A percentile compares a stretch with the other conserved stretches of the same genome.
Conservation (phyloP, 1,140 invertebrate genomes). For the Scaptomyza montana region DNA sequence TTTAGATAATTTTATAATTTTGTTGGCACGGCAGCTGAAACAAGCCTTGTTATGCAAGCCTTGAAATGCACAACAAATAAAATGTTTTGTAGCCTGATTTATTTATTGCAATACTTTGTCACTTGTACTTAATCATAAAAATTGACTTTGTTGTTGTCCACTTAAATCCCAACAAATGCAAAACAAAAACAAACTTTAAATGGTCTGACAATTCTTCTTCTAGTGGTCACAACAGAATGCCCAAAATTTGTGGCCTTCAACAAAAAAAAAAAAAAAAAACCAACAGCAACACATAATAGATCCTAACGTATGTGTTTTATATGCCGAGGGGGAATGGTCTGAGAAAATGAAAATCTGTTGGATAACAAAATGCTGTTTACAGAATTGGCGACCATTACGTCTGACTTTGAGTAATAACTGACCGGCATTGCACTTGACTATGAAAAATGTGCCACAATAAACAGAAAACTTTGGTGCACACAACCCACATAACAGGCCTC, state of each 20-base stretch:
- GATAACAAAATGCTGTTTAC: conserved; percentile 53
- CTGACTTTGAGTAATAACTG: conserved; percentile 76
- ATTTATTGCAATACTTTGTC: no score
- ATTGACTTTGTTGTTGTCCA: not conserved
- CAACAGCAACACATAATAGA: no score
- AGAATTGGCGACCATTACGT: conserved; percentile 72
- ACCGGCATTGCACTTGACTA: conserved; percentile 67
- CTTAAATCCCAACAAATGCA: not conserved
- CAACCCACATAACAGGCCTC: not conserved
- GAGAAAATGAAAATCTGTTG: conserved; percentile 52
- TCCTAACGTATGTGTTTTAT: not conserved
- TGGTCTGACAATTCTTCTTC: conserved; percentile 7
- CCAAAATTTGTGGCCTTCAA: conserved; percentile 47
- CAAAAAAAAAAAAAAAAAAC: no score
- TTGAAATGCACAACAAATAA: no score
- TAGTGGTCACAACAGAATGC: conserved; percentile 44
- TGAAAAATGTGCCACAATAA: conserved; percentile 75
- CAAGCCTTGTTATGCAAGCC: no score
- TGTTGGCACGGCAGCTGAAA: no score
- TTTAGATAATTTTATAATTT: no score
- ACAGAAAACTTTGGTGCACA: conserved; percentile 38
- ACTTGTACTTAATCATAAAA: no score
- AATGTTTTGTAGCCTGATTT: no score
- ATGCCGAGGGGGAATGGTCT: conserved; percentile 6
- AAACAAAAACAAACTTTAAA: conserved; percentile 1